Evolutionary conservation across 2,113 vertebrate species (phyloP).

Genomic region (Pleuronectes platessa): DNA sequence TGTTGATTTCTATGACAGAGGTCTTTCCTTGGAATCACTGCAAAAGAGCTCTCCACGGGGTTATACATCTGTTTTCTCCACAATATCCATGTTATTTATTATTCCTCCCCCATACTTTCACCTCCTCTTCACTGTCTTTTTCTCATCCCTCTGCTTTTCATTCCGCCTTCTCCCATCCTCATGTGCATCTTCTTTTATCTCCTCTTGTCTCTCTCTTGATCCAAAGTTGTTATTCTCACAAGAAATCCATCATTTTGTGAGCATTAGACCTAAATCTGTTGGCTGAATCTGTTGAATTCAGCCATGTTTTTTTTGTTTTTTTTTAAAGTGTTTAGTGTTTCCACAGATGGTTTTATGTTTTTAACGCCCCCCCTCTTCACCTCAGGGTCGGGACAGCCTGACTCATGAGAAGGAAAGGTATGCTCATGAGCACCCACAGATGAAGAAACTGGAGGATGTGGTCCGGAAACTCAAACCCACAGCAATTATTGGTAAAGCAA

Average conservation of each 20-base stretch:
- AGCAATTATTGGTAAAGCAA: slow-evolving; percentile 90
- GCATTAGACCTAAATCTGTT: not conserved
- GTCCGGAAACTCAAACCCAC: slow-evolving; percentile 90
- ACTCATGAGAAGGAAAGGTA: slow-evolving; percentile 91
- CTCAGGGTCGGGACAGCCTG: slow-evolving; percentile 88
- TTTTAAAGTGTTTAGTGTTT: not conserved
- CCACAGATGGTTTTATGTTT: slow-evolving; percentile 1
- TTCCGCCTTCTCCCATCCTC: not conserved
- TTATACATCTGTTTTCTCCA: slow-evolving; percentile 45
- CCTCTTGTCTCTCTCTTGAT: not conserved
- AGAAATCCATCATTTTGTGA: not conserved
- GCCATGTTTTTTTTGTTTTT: not conserved
- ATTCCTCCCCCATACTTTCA: slow-evolving; percentile 15
- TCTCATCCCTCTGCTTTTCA: not conserved
- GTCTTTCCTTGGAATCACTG: slow-evolving; percentile 7
- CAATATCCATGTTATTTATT: slow-evolving; percentile 12
- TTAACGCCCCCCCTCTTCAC: slow-evolving; percentile 8
- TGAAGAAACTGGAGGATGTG: slow-evolving; percentile 90
- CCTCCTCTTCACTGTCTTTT: slow-evolving; percentile 10
- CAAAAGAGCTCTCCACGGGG: slow-evolving; percentile 1
- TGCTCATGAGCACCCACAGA: slow-evolving; percentile 90
- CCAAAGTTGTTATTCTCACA: not conserved
- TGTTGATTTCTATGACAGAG: slow-evolving; percentile 24
- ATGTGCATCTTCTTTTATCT: not conserved
- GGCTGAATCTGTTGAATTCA: not conserved